Evolutionary conservation across 2,797 vertebrate species (phyloP).

Genomic region (Falco rusticolus): DNA sequence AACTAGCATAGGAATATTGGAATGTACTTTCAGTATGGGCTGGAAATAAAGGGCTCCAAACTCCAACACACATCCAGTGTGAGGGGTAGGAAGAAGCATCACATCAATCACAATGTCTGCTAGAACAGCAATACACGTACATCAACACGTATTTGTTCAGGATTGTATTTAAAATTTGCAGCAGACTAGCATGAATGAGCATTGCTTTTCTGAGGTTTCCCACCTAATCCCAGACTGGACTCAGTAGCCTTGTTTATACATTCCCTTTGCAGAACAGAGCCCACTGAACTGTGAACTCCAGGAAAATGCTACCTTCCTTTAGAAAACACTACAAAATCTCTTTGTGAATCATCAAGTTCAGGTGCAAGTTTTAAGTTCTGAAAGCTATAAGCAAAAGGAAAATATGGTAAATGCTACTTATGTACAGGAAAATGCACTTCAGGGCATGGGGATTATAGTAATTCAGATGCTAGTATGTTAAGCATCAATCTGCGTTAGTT

Average conservation of each 20-base stretch:
- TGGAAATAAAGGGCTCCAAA: not conserved
- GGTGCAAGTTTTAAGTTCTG: not conserved
- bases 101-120: not conserved
- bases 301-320: not conserved
- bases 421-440: not conserved
- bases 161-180: not conserved
- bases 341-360: not conserved
- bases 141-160: rapidly evolving
- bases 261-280: not conserved
- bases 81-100: not conserved
- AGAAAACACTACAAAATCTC: not conserved
- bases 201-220: not conserved
- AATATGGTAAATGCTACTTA: not conserved
- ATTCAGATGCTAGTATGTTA: conserved; percentile 10
- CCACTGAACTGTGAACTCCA: not conserved
- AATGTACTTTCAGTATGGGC: not conserved
- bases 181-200: not conserved
- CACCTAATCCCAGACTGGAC: not conserved
- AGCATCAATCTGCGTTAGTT: not conserved
- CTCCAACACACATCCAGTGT: not conserved
- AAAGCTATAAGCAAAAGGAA: not conserved
- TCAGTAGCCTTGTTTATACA: not conserved
- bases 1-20: not conserved
- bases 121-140: not conserved
- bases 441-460: not conserved